phyloP scores from a whole-genome alignment of 2,888 invertebrate genomes.

The Tortrix viridana region DNA sequence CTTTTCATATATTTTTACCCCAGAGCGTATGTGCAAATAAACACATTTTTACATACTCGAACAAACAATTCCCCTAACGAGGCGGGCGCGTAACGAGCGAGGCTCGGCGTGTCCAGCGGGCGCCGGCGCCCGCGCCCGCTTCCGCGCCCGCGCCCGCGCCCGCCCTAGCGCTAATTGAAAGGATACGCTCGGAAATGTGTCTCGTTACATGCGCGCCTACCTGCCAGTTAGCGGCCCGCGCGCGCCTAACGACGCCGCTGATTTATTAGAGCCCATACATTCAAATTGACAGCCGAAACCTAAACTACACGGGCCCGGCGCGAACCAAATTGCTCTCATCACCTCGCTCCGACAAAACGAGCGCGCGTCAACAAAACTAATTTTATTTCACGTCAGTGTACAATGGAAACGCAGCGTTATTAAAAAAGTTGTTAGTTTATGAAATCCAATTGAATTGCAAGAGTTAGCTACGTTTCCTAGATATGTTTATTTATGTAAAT shows the following conservation, averaged over 20 bases:
- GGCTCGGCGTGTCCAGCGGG: conserved; percentile 37
- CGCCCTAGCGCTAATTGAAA: conserved; percentile 69
- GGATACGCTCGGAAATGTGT: conserved; percentile 76
- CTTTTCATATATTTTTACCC: conserved; percentile 83
- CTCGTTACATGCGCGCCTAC: conserved; percentile 72
- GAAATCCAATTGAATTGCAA: conserved; percentile 28
- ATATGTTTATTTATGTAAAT: conserved; percentile 43
- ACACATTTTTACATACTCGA: conserved; percentile 85
- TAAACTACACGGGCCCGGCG: conserved; percentile 35
- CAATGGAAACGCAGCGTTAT: conserved; percentile 8
- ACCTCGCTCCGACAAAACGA: conserved; percentile 12
- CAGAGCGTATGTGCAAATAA: conserved; percentile 83
- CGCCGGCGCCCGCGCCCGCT: conserved; percentile 36
- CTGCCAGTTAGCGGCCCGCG: conserved; percentile 50
- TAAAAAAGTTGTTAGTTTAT: conserved; percentile 24
- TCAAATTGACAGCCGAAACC: conserved; percentile 69
- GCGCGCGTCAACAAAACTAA: background rate
- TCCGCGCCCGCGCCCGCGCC: conserved; percentile 40
- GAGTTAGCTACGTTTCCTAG: background rate
- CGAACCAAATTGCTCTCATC: conserved; percentile 23
- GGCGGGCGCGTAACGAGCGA: conserved; percentile 78
- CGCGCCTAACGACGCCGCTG: conserved; percentile 63
- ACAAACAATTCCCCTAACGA: conserved; percentile 84
- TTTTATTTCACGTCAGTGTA: background rate
- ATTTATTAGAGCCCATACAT: conserved; percentile 71